Conservation (phyloP, 2,113 vertebrate species). For the Crotophaga sulcirostris region DNA sequence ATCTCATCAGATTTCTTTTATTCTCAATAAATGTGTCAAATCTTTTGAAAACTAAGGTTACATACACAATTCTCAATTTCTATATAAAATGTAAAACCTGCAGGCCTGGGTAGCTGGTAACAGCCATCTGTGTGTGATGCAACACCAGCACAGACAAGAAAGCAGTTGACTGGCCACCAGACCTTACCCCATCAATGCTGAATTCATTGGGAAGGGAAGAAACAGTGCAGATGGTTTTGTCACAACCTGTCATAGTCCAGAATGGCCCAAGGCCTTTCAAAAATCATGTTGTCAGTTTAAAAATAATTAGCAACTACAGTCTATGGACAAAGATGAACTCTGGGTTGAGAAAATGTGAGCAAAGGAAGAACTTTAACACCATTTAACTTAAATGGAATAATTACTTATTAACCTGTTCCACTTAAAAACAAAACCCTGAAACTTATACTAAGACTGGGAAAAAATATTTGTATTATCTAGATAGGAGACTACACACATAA, state of each 20-base stretch:
- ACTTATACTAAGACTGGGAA: too few species aligned
- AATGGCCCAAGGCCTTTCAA: neutral
- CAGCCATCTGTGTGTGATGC: neutral
- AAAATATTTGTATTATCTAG: neutral
- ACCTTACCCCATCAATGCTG: too few species aligned
- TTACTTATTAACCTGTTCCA: neutral
- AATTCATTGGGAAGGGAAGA: neutral
- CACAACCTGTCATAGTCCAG: neutral
- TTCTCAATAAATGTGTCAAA: neutral
- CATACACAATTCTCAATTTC: neutral
- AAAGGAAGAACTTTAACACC: neutral
- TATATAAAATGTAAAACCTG: fast-evolving
- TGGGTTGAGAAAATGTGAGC: neutral
- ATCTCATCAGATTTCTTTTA: neutral
- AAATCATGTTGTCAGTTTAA: neutral
- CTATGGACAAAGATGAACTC: neutral
- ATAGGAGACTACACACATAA: too few species aligned
- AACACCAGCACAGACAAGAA: neutral
- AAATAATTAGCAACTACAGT: neutral
- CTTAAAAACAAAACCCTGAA: neutral
- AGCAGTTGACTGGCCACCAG: neutral
- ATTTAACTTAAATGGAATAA: neutral
- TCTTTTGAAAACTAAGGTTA: neutral
- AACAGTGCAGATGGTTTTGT: neutral
- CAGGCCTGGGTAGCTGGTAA: neutral